A percentile compares a stretch with the other conserved stretches of the same genome.
Evolutionary conservation across 2,797 vertebrate genomes (phyloP).

Genomic region (Rousettus madagascariensis): DNA sequence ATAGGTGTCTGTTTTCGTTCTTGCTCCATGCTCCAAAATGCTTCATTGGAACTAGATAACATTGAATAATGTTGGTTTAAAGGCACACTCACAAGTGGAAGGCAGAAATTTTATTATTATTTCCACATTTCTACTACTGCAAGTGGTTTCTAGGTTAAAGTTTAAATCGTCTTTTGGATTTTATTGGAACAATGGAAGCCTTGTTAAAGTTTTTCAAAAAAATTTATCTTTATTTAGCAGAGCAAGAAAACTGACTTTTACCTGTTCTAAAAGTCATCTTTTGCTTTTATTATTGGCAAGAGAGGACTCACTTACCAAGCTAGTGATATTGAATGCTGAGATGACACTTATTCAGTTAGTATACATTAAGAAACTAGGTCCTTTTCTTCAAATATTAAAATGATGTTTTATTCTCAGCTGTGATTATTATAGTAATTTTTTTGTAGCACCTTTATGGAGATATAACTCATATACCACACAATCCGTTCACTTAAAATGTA

Average conservation of each 20-base stretch:
- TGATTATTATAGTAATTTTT: background rate
- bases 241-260: background rate
- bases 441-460: background rate
- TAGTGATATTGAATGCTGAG: background rate
- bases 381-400: background rate
- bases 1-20: background rate
- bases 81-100: background rate
- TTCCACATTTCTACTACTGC: background rate
- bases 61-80: background rate
- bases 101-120: background rate
- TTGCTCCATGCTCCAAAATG: background rate
- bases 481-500: background rate
- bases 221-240: background rate
- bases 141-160: background rate
- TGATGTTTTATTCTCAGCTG: background rate
- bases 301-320: background rate
- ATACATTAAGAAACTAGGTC: background rate
- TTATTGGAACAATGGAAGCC: background rate
- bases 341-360: background rate
- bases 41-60: background rate
- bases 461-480: background rate
- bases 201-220: background rate
- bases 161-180: background rate
- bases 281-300: background rate
- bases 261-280: background rate